Percentiles rank a stretch among this genome's conserved stretches.
Conservation (phyloP, 2,797 vertebrate genomes). For the Amblyopsis hoosieri region DNA sequence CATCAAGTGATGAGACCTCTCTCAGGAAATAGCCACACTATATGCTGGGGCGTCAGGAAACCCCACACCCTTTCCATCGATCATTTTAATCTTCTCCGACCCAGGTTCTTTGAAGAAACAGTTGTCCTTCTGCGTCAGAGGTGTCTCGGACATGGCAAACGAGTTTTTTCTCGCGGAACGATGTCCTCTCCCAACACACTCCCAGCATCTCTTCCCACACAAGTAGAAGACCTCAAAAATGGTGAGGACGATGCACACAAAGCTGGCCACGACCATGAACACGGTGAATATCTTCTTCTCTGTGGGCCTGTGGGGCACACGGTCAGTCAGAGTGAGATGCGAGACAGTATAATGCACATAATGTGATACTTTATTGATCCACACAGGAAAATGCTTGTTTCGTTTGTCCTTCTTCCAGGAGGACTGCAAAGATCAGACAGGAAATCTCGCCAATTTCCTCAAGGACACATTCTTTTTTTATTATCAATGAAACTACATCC, state of each 20-base stretch:
- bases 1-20: not conserved
- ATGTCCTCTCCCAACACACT: conserved; percentile 32
- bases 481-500: not conserved
- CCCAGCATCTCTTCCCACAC: conserved; percentile 77
- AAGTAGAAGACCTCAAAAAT: conserved; percentile 81
- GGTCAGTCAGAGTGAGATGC: conserved; percentile 3
- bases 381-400: not conserved
- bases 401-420: not conserved
- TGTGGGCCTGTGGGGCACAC: conserved; percentile 67
- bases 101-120: conserved; percentile 19
- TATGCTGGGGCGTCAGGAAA: conserved; percentile 47
- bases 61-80: conserved; percentile 7
- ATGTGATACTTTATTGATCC: not conserved
- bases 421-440: not conserved
- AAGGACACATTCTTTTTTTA: no score
- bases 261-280: conserved; percentile 82
- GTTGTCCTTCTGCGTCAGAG: conserved; percentile 41
- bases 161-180: conserved; percentile 12
- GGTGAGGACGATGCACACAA: conserved; percentile 79
- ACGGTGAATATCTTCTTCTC: conserved; percentile 87
- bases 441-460: no score
- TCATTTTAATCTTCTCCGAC: conserved; percentile 26
- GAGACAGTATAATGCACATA: not conserved
- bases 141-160: conserved; percentile 40
- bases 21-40: conserved; percentile 42